Evolutionary conservation across 2,113 vertebrate genomes (phyloP).

Genomic region (Alligator mississippiensis): DNA sequence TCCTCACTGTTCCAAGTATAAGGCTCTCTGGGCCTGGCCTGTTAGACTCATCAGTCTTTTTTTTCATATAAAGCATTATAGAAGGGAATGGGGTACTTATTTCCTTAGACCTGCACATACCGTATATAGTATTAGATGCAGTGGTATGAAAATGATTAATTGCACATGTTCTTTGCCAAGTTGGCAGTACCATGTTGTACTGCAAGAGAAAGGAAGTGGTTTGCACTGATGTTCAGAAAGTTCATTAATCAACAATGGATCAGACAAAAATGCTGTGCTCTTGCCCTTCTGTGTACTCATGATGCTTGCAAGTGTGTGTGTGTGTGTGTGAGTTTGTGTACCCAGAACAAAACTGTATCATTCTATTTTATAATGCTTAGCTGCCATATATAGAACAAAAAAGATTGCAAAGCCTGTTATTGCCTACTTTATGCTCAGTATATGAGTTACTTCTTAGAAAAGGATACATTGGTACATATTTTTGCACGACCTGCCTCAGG

Average conservation of each 20-base stretch:
- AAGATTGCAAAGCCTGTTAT: background rate
- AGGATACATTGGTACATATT: background rate
- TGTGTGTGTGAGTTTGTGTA: background rate
- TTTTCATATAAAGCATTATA: background rate
- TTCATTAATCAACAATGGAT: constrained; percentile 15
- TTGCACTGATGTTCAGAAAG: background rate
- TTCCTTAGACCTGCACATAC: constrained; percentile 14
- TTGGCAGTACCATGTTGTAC: background rate
- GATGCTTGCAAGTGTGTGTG: background rate
- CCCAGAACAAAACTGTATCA: background rate
- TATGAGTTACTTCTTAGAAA: background rate
- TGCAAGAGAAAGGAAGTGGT: background rate
- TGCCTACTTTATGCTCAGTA: background rate
- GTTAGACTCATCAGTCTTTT: background rate
- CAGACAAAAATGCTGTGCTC: background rate
- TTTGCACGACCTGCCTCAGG: background rate
- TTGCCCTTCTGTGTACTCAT: background rate
- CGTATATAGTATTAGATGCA: constrained; percentile 20
- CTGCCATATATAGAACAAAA: background rate
- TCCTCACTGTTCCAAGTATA: background rate
- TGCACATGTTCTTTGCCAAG: background rate
- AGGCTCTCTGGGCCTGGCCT: background rate
- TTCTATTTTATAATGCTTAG: background rate
- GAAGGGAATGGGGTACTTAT: background rate
- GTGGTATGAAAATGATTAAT: background rate